Evolutionary conservation across 1,140 invertebrate genomes (phyloP).

Genomic region (Luehdorfia chinensis): DNA sequence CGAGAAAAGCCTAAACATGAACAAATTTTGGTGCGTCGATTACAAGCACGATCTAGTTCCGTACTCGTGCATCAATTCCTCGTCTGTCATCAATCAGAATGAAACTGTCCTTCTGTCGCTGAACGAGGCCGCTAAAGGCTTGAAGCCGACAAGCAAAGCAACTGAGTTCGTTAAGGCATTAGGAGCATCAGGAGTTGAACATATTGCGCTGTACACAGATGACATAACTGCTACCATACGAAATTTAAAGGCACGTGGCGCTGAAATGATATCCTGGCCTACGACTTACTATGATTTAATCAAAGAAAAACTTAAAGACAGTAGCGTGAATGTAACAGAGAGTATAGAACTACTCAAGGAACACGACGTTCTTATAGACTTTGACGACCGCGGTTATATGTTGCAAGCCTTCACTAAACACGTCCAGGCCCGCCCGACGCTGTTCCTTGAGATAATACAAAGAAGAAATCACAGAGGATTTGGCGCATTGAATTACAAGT

Average conservation of each 20-base stretch:
- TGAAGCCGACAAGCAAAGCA: constrained; percentile 95
- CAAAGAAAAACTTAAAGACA: constrained; percentile 85
- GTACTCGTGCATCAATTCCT: constrained; percentile 95
- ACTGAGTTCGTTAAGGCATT: constrained; percentile 99
- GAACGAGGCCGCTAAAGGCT: constrained; percentile 96
- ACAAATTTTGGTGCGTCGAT: constrained; percentile 99
- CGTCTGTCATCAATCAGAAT: constrained; percentile 97
- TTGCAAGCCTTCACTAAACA: constrained; percentile 99
- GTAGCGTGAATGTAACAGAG: constrained; percentile 89
- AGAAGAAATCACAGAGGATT: constrained; percentile 97
- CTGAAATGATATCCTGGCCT: constrained; percentile 94
- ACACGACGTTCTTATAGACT: constrained; percentile 96
- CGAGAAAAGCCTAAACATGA: constrained; percentile 94
- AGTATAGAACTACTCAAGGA: constrained; percentile 90
- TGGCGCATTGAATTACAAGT: constrained; percentile 99
- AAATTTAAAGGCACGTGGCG: constrained; percentile 89
- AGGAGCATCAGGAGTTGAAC: constrained; percentile 97
- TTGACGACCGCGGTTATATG: constrained; percentile 98
- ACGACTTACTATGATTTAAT: constrained; percentile 94
- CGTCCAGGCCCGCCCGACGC: constrained; percentile 96
- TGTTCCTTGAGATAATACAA: constrained; percentile 99
- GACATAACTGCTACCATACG: constrained; percentile 93
- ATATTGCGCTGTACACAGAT: constrained; percentile 96
- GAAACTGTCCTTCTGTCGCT: constrained; percentile 97
- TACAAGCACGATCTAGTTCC: constrained; percentile 96